These are phyloP conservation scores for Pollimyrus isidori DNA, from an alignment of 2,113 vertebrate species.

Conservation along the genomic window DNA sequence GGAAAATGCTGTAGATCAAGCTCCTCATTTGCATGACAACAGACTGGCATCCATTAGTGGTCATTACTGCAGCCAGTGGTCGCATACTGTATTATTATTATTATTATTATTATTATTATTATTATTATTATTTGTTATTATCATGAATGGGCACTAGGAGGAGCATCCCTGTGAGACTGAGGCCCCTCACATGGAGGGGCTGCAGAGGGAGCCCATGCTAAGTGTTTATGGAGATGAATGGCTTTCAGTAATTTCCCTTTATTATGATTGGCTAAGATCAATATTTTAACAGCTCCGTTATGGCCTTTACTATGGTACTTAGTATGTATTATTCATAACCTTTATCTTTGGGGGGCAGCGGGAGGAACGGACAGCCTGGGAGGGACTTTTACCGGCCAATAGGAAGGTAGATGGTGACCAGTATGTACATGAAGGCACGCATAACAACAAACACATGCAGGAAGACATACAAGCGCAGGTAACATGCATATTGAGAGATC, in stretches of 20 bases:
- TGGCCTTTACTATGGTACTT: slow-evolving; percentile 55
- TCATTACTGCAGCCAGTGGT: slow-evolving; percentile 41
- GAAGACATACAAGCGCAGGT: slow-evolving; percentile 17
- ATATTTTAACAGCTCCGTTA: slow-evolving; percentile 54
- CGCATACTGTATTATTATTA: slow-evolving; percentile 38
- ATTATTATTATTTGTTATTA: neutral
- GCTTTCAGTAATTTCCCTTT: slow-evolving; percentile 64
- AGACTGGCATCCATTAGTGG: slow-evolving; percentile 46
- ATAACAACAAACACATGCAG: neutral
- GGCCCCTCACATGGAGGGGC: slow-evolving; percentile 45
- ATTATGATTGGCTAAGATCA: slow-evolving; percentile 70
- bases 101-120: neutral
- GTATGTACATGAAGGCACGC: slow-evolving; percentile 33
- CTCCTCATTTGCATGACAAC: slow-evolving; percentile 65
- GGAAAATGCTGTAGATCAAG: slow-evolving; percentile 50
- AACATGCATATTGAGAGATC: neutral
- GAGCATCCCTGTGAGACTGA: slow-evolving; percentile 43
- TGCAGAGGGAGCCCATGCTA: slow-evolving; percentile 17
- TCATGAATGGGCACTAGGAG: slow-evolving; percentile 3
- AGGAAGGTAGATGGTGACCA: slow-evolving; percentile 31
- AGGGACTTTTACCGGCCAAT: slow-evolving; percentile 14
- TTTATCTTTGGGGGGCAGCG: slow-evolving; percentile 44
- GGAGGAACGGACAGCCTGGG: slow-evolving; percentile 32
- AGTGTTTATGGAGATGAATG: slow-evolving; percentile 55
- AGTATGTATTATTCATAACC: slow-evolving; percentile 66